phyloP scores from a whole-genome alignment of 2,113 vertebrate species.

The Cryptomyrus ogoouensis region DNA sequence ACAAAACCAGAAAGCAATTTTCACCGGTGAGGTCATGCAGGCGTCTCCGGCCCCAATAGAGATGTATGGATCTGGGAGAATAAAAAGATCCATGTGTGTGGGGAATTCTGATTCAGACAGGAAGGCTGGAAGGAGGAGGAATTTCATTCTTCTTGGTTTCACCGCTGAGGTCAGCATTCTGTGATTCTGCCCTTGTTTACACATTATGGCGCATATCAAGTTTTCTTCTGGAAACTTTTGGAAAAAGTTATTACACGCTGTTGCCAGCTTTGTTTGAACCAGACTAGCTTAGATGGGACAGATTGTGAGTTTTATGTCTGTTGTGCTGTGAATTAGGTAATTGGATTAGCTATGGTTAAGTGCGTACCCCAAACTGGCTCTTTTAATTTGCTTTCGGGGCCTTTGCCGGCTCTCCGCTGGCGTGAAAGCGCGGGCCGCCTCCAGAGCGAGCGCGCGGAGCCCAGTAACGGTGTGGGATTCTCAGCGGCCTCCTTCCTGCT shows the following conservation, averaged over 20 bases:
- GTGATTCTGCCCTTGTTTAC: neutral
- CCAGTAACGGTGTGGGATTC: neutral
- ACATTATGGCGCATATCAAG: neutral
- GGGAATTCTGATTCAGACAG: neutral
- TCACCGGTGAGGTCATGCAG: constrained; percentile 7
- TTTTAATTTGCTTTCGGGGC: neutral
- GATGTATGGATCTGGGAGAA: constrained; percentile 13
- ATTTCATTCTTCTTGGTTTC: neutral
- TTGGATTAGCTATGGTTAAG: neutral
- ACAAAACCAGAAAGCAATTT: constrained; percentile 9
- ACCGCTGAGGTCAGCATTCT: neutral
- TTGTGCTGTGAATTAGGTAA: constrained; percentile 3
- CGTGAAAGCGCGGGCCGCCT: too few species aligned
- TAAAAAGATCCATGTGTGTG: neutral
- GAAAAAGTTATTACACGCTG: neutral
- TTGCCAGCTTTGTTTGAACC: neutral
- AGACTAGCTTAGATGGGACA: neutral
- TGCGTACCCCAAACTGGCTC: neutral
- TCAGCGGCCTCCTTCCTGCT: neutral
- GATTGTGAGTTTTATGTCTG: neutral
- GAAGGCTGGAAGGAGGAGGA: neutral
- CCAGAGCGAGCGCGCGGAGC: neutral
- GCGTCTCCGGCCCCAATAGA: neutral
- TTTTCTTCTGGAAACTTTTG: neutral
- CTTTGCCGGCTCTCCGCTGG: neutral